Conservation (phyloP, 1,140 invertebrate species). For the Drosophila oshimai region DNA sequence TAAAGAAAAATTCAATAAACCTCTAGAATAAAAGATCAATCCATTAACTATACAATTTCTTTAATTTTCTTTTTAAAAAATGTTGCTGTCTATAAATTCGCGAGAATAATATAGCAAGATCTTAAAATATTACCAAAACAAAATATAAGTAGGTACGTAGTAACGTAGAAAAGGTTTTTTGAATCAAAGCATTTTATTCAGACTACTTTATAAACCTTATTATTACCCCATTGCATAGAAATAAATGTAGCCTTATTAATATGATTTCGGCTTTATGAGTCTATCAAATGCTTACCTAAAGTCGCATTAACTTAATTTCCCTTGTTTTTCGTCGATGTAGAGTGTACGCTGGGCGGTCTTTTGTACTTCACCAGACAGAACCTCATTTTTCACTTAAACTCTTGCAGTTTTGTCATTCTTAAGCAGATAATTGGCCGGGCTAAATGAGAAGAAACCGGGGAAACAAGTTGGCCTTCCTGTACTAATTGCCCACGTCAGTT, state of each 20-base stretch:
- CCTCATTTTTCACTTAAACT: conserved; percentile 19
- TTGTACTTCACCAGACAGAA: not conserved
- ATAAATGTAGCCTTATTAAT: not conserved
- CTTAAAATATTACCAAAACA: too few relatives aligned
- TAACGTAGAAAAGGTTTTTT: too few relatives aligned
- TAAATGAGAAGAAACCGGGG: not conserved
- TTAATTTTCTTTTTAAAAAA: too few relatives aligned
- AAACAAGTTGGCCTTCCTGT: conserved; percentile 30
- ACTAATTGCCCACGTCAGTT: conserved; percentile 62
- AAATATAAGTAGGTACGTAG: too few relatives aligned
- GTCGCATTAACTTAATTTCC: not conserved
- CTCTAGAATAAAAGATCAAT: too few relatives aligned
- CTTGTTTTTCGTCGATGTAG: too few relatives aligned
- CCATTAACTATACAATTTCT: too few relatives aligned
- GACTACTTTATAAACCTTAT: too few relatives aligned
- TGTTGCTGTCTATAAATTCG: too few relatives aligned
- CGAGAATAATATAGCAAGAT: too few relatives aligned
- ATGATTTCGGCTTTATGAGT: not conserved
- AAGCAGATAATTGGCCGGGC: conserved; percentile 49
- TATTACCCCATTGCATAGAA: not conserved
- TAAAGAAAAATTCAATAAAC: too few relatives aligned
- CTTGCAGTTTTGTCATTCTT: conserved; percentile 55
- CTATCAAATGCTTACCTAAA: not conserved
- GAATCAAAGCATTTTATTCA: too few relatives aligned
- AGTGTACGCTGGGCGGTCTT: not conserved